These are phyloP conservation scores for Mesochorus sp. DNA, from an alignment of 2,888 invertebrate species.

Conservation along the genomic window DNA sequence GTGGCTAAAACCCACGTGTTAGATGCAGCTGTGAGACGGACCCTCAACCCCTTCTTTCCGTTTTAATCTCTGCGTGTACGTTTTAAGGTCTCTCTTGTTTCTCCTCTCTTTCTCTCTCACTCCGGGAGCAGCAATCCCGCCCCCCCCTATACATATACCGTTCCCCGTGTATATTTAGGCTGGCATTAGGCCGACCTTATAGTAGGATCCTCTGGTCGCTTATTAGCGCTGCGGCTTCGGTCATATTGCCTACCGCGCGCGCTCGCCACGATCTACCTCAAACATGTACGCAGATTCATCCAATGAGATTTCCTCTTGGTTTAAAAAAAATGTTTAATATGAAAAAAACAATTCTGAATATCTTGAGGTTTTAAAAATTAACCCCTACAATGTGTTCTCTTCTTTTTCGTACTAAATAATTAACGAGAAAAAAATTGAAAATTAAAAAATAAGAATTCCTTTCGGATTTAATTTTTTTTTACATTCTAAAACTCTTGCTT, in stretches of 20 bases:
- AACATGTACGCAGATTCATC: constrained; percentile 25
- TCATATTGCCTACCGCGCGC: constrained; percentile 59
- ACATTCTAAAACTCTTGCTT: no score
- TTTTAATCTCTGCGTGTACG: constrained; percentile 45
- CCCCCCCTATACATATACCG: constrained; percentile 58
- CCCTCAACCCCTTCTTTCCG: constrained; percentile 27
- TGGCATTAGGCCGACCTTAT: constrained; percentile 70
- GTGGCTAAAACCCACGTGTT: constrained; percentile 51
- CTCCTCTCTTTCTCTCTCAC: constrained; percentile 26
- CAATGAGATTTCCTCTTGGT: background rate
- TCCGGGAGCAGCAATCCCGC: constrained; percentile 34
- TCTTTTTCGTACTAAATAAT: background rate
- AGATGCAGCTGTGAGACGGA: constrained; percentile 53
- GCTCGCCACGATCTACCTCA: constrained; percentile 27
- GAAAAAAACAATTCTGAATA: background rate
- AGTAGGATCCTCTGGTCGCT: constrained; percentile 69
- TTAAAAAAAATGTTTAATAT: constrained; percentile 28
- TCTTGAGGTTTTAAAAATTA: constrained; percentile 4
- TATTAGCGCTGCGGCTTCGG: constrained; percentile 70
- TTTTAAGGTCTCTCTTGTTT: constrained; percentile 46
- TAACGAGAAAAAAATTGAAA: background rate
- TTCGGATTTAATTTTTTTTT: no score
- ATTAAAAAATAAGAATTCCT: no score
- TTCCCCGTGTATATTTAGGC: constrained; percentile 76
- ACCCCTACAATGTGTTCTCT: background rate